Conservation (phyloP, 2,113 vertebrate species). For the Colaptes auratus region DNA sequence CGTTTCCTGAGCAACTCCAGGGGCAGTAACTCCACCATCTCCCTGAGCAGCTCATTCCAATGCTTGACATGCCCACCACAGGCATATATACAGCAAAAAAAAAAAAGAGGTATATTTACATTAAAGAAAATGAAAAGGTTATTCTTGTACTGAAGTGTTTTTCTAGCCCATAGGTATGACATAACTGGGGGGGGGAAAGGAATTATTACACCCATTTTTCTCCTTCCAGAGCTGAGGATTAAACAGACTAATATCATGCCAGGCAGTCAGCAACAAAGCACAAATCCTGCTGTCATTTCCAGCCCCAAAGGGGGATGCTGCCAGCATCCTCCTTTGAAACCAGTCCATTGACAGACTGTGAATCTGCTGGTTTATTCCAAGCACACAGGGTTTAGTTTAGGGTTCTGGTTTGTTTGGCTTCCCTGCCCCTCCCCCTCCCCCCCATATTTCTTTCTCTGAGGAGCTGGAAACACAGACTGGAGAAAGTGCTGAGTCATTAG, state of each 20-base stretch:
- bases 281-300: neutral
- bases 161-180: too few species aligned
- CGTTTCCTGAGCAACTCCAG: too few species aligned
- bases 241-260: neutral
- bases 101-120: too few species aligned
- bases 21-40: too few species aligned
- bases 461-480: neutral
- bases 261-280: neutral
- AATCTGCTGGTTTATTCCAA: neutral
- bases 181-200: neutral
- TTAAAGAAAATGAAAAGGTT: too few species aligned
- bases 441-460: neutral
- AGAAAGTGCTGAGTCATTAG: conserved; percentile 38
- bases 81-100: too few species aligned
- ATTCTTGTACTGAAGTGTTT: too few species aligned
- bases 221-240: neutral
- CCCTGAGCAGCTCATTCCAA: too few species aligned
- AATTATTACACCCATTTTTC: neutral
- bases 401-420: neutral
- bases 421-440: neutral
- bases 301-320: neutral
- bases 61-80: too few species aligned
- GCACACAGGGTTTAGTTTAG: neutral
- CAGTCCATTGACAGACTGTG: neutral
- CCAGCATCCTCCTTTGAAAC: neutral